Conservation (phyloP, 1,140 invertebrate genomes). For the Phymorhynchus buccinoides region DNA sequence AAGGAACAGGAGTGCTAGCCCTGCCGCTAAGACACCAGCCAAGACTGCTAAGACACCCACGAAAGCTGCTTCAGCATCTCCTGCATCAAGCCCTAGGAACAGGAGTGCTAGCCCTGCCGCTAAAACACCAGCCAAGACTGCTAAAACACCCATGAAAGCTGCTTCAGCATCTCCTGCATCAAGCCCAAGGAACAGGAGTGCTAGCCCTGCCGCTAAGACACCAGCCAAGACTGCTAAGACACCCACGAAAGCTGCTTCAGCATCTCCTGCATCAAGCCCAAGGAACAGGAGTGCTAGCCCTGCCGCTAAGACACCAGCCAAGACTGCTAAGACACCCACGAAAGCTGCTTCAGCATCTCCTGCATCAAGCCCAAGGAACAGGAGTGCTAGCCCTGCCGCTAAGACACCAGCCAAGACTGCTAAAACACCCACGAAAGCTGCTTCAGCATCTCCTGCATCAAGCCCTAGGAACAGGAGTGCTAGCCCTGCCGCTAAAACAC, state of each 20-base stretch:
- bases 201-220: conserved; percentile 45
- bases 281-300: background rate
- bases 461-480: too few species aligned
- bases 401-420: conserved; percentile 34
- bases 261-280: background rate
- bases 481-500: conserved; percentile 43
- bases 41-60: background rate
- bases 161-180: conserved; percentile 25
- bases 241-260: background rate
- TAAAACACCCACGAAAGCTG: conserved; percentile 26
- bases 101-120: conserved; percentile 46
- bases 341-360: background rate
- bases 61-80: background rate
- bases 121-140: conserved; percentile 35
- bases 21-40: conserved; percentile 16
- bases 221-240: background rate
- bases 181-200: conserved; percentile 42
- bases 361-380: conserved; percentile 24
- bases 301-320: background rate
- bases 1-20: background rate
- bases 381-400: conserved; percentile 45
- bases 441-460: conserved; percentile 28
- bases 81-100: conserved; percentile 4
- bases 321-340: background rate
- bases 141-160: conserved; percentile 26